phyloP scores from a whole-genome alignment of 2,797 vertebrate genomes.

The Diglossa cyanea region DNA sequence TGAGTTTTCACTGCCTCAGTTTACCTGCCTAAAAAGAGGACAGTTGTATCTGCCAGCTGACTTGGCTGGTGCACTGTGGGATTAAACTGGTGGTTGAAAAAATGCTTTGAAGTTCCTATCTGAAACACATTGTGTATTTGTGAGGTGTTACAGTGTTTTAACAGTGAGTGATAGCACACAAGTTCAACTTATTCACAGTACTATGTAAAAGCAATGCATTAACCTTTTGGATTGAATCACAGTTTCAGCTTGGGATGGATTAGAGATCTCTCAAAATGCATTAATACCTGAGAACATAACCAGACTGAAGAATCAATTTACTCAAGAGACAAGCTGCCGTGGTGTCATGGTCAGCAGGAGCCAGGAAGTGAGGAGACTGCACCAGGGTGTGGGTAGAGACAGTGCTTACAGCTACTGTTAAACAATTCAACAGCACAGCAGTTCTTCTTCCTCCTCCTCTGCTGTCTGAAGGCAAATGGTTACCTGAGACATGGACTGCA shows the following conservation, averaged over 20 bases:
- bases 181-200: background rate
- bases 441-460: background rate
- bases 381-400: background rate
- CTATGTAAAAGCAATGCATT: background rate
- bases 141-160: background rate
- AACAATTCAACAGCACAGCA: background rate
- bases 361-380: background rate
- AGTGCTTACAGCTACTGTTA: background rate
- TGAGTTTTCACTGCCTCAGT: background rate
- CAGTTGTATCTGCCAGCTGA: background rate
- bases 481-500: background rate
- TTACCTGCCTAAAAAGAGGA: background rate
- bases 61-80: background rate
- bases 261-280: background rate
- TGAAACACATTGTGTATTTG: background rate
- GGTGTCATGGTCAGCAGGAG: background rate
- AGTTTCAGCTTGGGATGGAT: background rate
- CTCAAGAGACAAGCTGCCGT: background rate
- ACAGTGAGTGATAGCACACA: background rate
- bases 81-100: background rate
- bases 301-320: background rate
- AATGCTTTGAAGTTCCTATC: background rate
- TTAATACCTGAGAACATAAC: background rate
- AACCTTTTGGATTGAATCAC: background rate
- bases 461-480: background rate